These are phyloP conservation scores for Globodera rostochiensis DNA, from an alignment of 1,140 invertebrate genomes.

Conservation along the genomic window DNA sequence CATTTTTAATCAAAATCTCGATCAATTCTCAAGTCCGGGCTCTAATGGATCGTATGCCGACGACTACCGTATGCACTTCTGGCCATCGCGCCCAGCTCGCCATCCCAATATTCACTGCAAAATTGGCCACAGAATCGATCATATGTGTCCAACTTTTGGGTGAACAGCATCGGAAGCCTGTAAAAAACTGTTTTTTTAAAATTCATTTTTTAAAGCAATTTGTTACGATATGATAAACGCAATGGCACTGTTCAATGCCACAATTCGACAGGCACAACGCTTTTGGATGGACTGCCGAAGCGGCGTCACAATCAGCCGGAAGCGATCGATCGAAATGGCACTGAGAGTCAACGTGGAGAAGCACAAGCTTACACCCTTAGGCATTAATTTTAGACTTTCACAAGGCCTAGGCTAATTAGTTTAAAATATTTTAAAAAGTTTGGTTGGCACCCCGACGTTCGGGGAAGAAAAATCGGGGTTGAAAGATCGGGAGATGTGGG, in stretches of 20 bases:
- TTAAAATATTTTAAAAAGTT: no score
- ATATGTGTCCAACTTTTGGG: slow-evolving; percentile 43
- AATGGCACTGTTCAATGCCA: slow-evolving; percentile 47
- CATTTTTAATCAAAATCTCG: no score
- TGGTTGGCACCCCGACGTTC: no score
- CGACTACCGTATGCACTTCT: slow-evolving; percentile 45
- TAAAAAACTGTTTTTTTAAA: not conserved
- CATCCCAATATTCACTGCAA: slow-evolving; percentile 49
- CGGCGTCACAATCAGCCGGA: slow-evolving; percentile 62
- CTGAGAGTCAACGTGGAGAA: slow-evolving; percentile 64
- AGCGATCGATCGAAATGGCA: slow-evolving; percentile 64
- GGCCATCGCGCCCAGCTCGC: slow-evolving; percentile 24
- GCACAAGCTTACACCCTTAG: slow-evolving; percentile 54
- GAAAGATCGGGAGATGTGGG: no score
- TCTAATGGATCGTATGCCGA: no score
- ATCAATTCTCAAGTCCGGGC: no score
- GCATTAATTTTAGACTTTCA: no score
- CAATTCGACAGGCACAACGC: slow-evolving; percentile 57
- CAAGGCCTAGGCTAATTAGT: no score
- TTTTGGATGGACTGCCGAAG: slow-evolving; percentile 61
- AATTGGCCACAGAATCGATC: slow-evolving; percentile 49
- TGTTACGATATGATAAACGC: slow-evolving; percentile 39
- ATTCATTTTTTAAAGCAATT: not conserved
- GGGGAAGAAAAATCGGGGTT: no score
- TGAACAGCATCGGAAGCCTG: slow-evolving; percentile 48